Evolutionary conservation across 2,888 invertebrate genomes (phyloP), one percentile per base, ranked within the genome.

Genomic region (Nezara viridula): DNA sequence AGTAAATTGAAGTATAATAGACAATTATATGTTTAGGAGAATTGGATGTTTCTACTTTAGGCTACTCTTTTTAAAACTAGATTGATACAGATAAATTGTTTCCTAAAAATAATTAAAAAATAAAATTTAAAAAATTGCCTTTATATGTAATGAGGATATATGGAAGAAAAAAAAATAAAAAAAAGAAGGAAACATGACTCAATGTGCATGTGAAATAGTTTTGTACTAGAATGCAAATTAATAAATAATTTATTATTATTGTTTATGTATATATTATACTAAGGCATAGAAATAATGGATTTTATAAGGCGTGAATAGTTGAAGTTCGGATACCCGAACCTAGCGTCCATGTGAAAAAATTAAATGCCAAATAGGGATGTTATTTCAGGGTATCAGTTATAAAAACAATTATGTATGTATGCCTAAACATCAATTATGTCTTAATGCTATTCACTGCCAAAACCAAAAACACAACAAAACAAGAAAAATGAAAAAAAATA

Each of bases 391-490:
- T 88, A 88, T 88, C 66, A 88, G 73, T 88, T 88, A 47, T 44
- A 73, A 37, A 40, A 88, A 73, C 27, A 49, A 55, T 47, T 60
- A 55, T 44, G 24, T 44, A 47, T 88, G 66, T 66, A 88, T 88
- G 88, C 88, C 88, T 88, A 88, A 47, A 86, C 86, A 86, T 88
- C 88, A 88, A 88, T 88, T 88, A 88, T 81, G 37, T 88, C 81
- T 88, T 81, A 85, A 88, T 85, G 88, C 88, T 88, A 88, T 88
- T 88, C 88, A 88, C 88, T 88, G 88, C 88, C 88, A 88, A 88
- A 52, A 81, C 40, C 14, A 77, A 81, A 47, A 44, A 44, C 44
- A 73, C 9, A 37, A 73, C 32, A 73, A 73, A 73, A 60, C 27
- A 10, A 5, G 5, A 81, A 44, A 81, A n/a, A 81, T 5, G 7